Conservation (phyloP, 2,888 invertebrate species). For the Coecobrya sp. region DNA sequence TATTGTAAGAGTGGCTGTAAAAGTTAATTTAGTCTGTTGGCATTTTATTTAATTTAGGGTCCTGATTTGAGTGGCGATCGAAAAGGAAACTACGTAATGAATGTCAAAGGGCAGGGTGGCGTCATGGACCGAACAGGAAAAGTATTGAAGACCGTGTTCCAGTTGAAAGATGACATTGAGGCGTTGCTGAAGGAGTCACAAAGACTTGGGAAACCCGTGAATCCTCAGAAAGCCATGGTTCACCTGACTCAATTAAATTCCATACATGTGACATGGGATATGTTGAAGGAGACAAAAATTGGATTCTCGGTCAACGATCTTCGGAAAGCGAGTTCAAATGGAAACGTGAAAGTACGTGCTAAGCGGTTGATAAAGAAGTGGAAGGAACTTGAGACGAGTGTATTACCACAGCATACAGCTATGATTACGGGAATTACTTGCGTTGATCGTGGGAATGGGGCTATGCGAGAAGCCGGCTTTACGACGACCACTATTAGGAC, state of each 20-base stretch:
- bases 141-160: background rate
- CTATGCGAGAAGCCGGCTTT: background rate
- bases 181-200: background rate
- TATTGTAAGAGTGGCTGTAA: no score
- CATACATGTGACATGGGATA: background rate
- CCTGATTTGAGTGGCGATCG: no score
- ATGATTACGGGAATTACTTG: background rate
- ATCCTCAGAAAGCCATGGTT: background rate
- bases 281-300: slow-evolving; percentile 21
- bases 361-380: slow-evolving; percentile 36
- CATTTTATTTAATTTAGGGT: no score
- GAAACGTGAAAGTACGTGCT: background rate
- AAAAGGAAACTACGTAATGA: no score
- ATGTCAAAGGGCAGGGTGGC: no score
- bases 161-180: background rate
- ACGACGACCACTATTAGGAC: background rate
- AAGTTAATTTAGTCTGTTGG: no score
- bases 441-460: background rate
- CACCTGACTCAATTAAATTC: background rate
- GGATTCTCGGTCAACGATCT: slow-evolving; percentile 27
- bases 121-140: slow-evolving; percentile 13
- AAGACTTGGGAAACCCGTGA: background rate
- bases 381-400: background rate
- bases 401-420: no score
- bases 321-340: background rate